Base-by-base conservation (phyloP, 92 coral and sea anemone species). In the Siderastrea radians region DNA sequence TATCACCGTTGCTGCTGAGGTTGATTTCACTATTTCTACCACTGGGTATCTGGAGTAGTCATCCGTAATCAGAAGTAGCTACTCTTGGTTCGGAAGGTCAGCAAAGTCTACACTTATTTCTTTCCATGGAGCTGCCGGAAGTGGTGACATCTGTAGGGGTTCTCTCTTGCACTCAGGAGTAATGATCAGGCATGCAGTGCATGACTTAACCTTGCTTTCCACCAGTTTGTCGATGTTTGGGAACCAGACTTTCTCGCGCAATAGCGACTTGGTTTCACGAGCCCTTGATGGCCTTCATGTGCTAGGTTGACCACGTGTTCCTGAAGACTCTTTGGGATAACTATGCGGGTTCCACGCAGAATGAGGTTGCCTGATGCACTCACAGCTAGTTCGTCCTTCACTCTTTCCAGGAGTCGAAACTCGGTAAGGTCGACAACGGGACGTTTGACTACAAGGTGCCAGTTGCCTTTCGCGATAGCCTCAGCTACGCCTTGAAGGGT, bases 161-260 rank as follows among this genome's bases (percentile, higher is more conserved):
- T 26, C 38, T 53, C 94, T 83, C 63, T 72, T 91, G 58, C 67
- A 52, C 26, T 90, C 77, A 38, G 93, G 92, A 51, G 91, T 91
- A 50, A 48, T 73, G 46, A 73, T 51, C 58, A 73, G 38, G 38
- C 55, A 52, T 66, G 71, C 59, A 90, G 90, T 14, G 90, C 51
- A 26, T 26, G 38, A 26, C 84, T 90, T 91, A 12, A 93, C 87
- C 71, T 54, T 80, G 11, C 61, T 84, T 59, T 87, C 94, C 9
- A 77, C 88, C 76, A 86, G 49, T 57, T 70, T 65, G 90, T 94
- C 90, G 47, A 93, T 92, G 69, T 84, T 69, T 2, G 94, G 87
- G 47, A 88, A 93, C 96, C 93, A 93, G 0, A 90, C 93, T 67
- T 82, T 89, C 52, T 81, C 92, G 5, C 92, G 84, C 14, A 93